phyloP scores from a whole-genome alignment of 2,797 vertebrate species.

The Clarias fuscus region DNA sequence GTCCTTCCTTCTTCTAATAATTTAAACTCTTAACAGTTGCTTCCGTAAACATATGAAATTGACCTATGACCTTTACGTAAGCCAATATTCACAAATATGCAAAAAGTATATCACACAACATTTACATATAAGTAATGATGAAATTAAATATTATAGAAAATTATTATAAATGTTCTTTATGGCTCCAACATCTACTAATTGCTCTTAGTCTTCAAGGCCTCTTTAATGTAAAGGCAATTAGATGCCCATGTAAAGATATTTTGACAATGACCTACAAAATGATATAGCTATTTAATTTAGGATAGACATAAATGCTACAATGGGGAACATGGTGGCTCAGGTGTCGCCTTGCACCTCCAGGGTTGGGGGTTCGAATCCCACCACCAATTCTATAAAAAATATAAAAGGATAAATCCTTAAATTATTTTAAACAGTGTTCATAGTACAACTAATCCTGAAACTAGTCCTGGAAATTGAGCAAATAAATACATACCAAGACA shows the following conservation, averaged over 20 bases:
- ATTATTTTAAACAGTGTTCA: not conserved
- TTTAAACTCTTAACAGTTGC: no score
- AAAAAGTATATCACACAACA: no score
- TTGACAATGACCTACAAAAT: not conserved
- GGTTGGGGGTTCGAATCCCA: not conserved
- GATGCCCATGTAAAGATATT: not conserved
- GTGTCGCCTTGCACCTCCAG: no score
- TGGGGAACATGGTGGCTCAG: not conserved
- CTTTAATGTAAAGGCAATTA: constrained; percentile 13
- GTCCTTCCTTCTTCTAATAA: no score
- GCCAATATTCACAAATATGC: no score
- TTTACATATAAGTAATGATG: no score
- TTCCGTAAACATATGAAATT: no score
- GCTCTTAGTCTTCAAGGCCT: not conserved
- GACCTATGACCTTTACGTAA: no score
- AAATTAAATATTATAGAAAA: no score
- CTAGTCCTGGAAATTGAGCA: not conserved
- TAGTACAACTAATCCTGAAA: not conserved
- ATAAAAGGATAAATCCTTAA: not conserved
- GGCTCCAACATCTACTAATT: not conserved
- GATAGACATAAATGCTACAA: not conserved
- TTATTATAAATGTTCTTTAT: no score
- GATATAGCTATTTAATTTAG: not conserved
- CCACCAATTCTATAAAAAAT: not conserved
- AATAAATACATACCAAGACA: not conserved